These are phyloP conservation scores for Nephrotoma flavescens DNA, from an alignment of 2,888 invertebrate species.

Conservation along the genomic window DNA sequence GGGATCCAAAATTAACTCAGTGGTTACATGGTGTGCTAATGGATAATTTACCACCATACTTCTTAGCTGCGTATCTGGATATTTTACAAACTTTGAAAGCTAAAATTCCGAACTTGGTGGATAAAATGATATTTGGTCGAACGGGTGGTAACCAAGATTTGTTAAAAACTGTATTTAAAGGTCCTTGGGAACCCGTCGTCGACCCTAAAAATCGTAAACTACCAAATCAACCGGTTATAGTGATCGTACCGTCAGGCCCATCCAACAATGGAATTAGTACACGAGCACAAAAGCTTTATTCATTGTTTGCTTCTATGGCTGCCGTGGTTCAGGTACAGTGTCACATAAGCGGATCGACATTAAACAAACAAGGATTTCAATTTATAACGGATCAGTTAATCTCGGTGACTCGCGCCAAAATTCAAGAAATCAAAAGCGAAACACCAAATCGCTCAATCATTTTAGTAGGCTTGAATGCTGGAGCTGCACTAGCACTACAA, in stretches of 20 bases:
- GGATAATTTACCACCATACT: slow-evolving; percentile 47
- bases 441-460: slow-evolving; percentile 55
- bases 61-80: slow-evolving; percentile 60
- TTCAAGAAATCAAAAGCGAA: slow-evolving; percentile 51
- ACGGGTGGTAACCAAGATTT: slow-evolving; percentile 45
- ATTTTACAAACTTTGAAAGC: slow-evolving; percentile 55
- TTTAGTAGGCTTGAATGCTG: slow-evolving; percentile 62
- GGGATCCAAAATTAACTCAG: slow-evolving; percentile 56
- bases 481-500: slow-evolving; percentile 61
- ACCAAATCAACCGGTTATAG: slow-evolving; percentile 50
- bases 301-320: slow-evolving; percentile 48
- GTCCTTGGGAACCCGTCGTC: slow-evolving; percentile 60
- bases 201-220: slow-evolving; percentile 46
- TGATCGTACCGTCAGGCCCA: slow-evolving; percentile 44
- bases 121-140: slow-evolving; percentile 51
- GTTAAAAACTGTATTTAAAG: slow-evolving; percentile 46
- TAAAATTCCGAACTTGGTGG: slow-evolving; percentile 55
- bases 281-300: slow-evolving; percentile 54
- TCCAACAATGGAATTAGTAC: slow-evolving; percentile 30
- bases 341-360: slow-evolving; percentile 31
- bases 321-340: slow-evolving; percentile 48
- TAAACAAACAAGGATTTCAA: slow-evolving; percentile 25
- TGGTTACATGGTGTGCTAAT: slow-evolving; percentile 63
- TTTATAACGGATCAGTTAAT: slow-evolving; percentile 47
- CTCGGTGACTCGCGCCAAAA: slow-evolving; percentile 49